Base-by-base conservation (phyloP, 1,140 invertebrate species). In the Asobara japonica region DNA sequence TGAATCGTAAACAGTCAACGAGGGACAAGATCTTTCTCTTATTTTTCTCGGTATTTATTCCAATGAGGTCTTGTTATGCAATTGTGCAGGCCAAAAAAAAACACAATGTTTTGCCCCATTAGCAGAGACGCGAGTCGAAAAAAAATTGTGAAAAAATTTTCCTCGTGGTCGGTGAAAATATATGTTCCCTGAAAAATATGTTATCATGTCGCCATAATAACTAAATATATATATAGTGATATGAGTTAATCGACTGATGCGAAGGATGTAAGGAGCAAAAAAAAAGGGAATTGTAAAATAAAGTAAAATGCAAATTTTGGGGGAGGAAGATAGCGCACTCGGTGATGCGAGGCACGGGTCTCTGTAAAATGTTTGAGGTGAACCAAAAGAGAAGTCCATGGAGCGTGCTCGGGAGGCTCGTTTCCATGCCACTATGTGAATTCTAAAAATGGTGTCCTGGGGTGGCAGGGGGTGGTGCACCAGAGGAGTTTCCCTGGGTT, bases 271-370 rank as follows among this genome's bases (percentile, higher is more conserved):
- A 56, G 51, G 13, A 65, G 33, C 20, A 65, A 30, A 31, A 69
- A 71, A 71, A 70, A 74, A 41, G 25, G 30, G 13, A 76, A 56
- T 56, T 56, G 51, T 56, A 56, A 56, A 56, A 56, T 56, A 25
- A 56, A 22, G 51, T 56, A 56, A 56, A 56, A 56, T 56, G 51
- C 51, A 56, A 56, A 56, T 56, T 56, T 16, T n/a, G n/a, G n/a
- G n/a, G 67, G 62, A 48, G 10, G 20, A 71, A 68, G 69, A 74
- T 71, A 71, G 27, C 70, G 75, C 69, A 66, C 69, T 81, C 79
- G 74, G 75, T 78, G 78, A 84, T 85, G 80, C 78, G 65, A 76
- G 79, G 82, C 81, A 83, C 83, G 82, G 76, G 75, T 70, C 62
- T 69, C 75, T 77, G 78, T 81, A 81, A 84, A 84, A 82, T 74